These are phyloP conservation scores for Meles meles DNA, from an alignment of 2,113 vertebrate species.

Conservation along the genomic window DNA sequence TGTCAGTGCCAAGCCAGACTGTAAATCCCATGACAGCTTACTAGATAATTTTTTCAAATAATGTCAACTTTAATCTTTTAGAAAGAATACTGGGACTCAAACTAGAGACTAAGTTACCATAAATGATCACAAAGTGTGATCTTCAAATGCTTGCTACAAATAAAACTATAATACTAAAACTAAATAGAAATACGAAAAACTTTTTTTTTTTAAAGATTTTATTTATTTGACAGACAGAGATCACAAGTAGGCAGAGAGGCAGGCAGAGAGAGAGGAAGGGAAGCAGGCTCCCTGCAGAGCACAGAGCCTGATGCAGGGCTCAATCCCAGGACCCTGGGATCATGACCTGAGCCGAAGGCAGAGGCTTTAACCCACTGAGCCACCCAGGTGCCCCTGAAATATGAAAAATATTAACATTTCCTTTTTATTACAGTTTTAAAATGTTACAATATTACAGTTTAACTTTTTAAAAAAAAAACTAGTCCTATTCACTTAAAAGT, in stretches of 20 bases:
- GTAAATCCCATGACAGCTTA: not conserved
- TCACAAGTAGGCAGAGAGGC: no score
- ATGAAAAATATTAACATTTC: constrained; percentile 6
- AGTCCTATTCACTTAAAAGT: not conserved
- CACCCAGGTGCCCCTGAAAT: no score
- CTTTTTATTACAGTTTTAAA: not conserved
- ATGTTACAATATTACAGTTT: not conserved
- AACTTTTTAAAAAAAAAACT: not conserved
- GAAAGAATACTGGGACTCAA: not conserved
- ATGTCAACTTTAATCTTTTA: constrained; percentile 2
- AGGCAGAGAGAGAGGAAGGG: no score
- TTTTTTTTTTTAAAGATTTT: no score
- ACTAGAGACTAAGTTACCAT: not conserved
- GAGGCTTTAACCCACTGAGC: no score
- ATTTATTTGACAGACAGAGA: no score
- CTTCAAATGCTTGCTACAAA: constrained; percentile 1
- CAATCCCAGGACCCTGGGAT: no score
- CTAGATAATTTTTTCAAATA: not conserved
- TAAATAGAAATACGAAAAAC: constrained; percentile 14
- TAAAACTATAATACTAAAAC: constrained; percentile 12
- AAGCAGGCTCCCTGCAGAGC: no score
- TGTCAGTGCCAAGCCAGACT: not conserved
- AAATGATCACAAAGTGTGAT: not conserved
- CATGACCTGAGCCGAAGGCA: no score
- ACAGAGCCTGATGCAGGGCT: no score